Evolutionary conservation across 2,888 invertebrate species (phyloP), one percentile per base, ranked within the genome.

Genomic region (Agapostemon virescens): DNA sequence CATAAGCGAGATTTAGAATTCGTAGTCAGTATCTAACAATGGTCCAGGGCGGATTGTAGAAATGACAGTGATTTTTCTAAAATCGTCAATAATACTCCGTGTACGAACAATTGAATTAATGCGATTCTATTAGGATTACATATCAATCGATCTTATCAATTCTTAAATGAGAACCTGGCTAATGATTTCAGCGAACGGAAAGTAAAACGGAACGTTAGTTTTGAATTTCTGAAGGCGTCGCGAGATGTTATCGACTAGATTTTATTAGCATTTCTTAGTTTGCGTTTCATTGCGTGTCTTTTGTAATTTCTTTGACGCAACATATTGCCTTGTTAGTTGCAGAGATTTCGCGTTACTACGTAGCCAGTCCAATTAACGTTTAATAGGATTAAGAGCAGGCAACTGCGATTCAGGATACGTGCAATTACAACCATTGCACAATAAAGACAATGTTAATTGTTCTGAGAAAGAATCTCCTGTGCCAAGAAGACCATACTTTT

Each of bases 391-490:
- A 55, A 55, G 55, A 55, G 55, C 26, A 55, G 26, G 55, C 17
- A 55, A 6, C 26, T 30, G 30, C 55, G 55, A 55, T 55, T 26
- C 55, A 55, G 55, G 26, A 55, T 55, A 55, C 55, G 7, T 17
- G 55, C 55, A 55, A 55, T 55, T 55, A 55, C 55, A 55, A 55
- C 55, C 55, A 55, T 55, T 55, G 23, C 55, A 17, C 26, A 55
- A 55, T 55, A 55, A 26, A 55, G 26, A 26, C 55, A 55, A 55
- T 55, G 55, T 17, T 26, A 55, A 55, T 55, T 55, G 55, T 55
- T 55, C 55, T 15, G 26, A 55, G 55, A 55, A 55, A 7, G 55
- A 55, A 26, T 55, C 26, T 55, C 17, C 17, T 17, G 5, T 55
- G 17, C 26, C 0, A 26, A 55, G 55, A 55, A 55, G 26, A 26